Evolutionary conservation across 2,113 vertebrate genomes (phyloP).

Genomic region (Rhinogobius similis): DNA sequence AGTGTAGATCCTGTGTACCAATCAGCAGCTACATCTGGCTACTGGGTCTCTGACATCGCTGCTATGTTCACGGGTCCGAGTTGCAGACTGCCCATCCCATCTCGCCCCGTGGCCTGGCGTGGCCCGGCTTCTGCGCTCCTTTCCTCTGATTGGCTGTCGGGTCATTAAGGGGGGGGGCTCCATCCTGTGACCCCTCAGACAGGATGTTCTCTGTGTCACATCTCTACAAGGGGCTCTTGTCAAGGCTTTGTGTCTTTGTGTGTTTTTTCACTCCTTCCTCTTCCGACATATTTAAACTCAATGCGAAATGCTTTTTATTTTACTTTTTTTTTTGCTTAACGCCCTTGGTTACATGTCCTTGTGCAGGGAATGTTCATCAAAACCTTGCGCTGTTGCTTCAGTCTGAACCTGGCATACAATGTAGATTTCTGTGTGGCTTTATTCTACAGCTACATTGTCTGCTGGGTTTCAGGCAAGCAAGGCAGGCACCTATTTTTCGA

Average conservation of each 20-base stretch:
- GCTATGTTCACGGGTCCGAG: conserved; percentile 69
- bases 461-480: conserved; percentile 99
- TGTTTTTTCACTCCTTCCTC: conserved; percentile 38
- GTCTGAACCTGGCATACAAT: conserved; percentile 99
- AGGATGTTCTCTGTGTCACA: conserved; percentile 71
- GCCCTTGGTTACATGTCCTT: conserved; percentile 14
- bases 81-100: conserved; percentile 9
- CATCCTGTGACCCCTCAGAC: conserved; percentile 71
- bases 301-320: conserved; percentile 4
- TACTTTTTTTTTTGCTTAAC: not conserved
- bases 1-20: conserved; percentile 99
- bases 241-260: conserved; percentile 31
- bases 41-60: conserved; percentile 98
- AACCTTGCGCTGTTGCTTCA: conserved; percentile 55
- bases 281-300: conserved; percentile 38
- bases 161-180: conserved; percentile 46
- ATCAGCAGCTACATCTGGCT: conserved; percentile 99
- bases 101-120: conserved; percentile 48
- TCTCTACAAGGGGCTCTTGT: conserved; percentile 68
- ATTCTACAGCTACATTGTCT: conserved; percentile 99
- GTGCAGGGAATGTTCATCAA: conserved; percentile 31
- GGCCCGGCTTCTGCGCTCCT: conserved; percentile 52
- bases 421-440: conserved; percentile 99
- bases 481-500: conserved; percentile 42
- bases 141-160: conserved; percentile 60